Evolutionary conservation across 2,888 invertebrate species (phyloP), one percentile per base, ranked within the genome.

Genomic region (Halocaridina rubra): DNA sequence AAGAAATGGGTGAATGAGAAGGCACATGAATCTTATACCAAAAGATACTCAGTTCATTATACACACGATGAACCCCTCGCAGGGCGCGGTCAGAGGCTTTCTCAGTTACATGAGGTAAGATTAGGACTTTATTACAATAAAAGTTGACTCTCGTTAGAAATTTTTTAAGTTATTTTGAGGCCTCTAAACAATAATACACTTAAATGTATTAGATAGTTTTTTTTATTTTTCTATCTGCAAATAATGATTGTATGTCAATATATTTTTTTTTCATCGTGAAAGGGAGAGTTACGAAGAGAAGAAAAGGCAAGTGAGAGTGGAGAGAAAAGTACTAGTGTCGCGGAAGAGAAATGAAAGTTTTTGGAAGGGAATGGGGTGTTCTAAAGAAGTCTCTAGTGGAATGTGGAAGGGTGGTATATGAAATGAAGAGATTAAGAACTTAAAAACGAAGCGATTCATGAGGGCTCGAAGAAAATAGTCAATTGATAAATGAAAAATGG

Each of bases 1-100:
- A 91, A 92, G 3, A 92, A 94, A 69, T 97, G 97, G 97, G 93
- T 94, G 46, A 93, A 93, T 30, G 96, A 96, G 90, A 93, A 95
- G 89, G 95, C 95, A 81, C 97, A 97, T 90, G 97, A 97, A 91
- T 94, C 96, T 19, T 97, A 97, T 90, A 96, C 94, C 0, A 95
- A 94, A 89, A 97, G 97, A 91, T 97, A 97, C 90, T 93, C 93
- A 88, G 94, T 94, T 89, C 94, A 95, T 16, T 97, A 95, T 90
- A 95, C 95, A 0, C 93, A 96, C 89, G 96, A 97, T 90, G 96
- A 97, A 90, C 94, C 94, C 0, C 91, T 97, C 76, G 95, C 96
- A 0, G 96, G 96, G 0, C 92, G 97, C 46, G 95, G 95, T 90
- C 93, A 94, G 88, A 93, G 93, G 88, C 93, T 92, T 86, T 94